A percentile compares a stretch with the other conserved stretches of the same genome.
Evolutionary conservation across 2,113 vertebrate species (phyloP).

Genomic region (Reinhardtius hippoglossoides): DNA sequence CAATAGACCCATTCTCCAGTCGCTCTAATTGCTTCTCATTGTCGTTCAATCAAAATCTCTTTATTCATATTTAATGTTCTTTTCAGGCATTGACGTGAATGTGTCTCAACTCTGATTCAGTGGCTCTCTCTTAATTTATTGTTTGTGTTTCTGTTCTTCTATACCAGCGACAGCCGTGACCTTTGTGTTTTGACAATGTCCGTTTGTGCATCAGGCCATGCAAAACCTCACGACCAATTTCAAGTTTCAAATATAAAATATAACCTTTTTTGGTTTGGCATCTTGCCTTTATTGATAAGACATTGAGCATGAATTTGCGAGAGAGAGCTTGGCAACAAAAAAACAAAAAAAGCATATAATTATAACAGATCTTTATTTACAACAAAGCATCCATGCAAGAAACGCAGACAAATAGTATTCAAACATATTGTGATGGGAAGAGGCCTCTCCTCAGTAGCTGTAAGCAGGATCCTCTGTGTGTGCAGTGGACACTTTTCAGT

Average conservation of each 20-base stretch:
- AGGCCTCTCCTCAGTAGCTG: not conserved
- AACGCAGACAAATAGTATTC: not conserved
- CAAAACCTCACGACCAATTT: not conserved
- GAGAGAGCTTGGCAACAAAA: too few relatives aligned
- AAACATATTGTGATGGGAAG: not conserved
- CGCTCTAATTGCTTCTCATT: slow-evolving; percentile 22
- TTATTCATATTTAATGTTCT: not conserved
- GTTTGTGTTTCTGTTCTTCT: not conserved
- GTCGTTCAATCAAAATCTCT: slow-evolving; percentile 20
- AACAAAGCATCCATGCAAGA: not conserved
- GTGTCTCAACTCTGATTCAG: not conserved
- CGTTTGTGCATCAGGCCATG: too few relatives aligned
- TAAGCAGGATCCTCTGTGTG: not conserved
- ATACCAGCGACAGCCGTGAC: not conserved
- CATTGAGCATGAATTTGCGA: too few relatives aligned
- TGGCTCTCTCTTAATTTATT: not conserved
- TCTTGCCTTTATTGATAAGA: too few relatives aligned
- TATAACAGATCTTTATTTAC: too few relatives aligned
- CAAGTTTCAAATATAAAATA: too few relatives aligned
- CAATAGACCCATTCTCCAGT: slow-evolving; percentile 17
- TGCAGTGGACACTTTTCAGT: not conserved
- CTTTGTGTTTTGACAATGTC: too few relatives aligned
- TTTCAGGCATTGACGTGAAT: not conserved
- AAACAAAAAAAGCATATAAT: too few relatives aligned
- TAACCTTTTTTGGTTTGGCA: too few relatives aligned